Evolutionary conservation across 1,140 invertebrate species (phyloP), one percentile per base, ranked within the genome.

Genomic region (Phymastichus coffea): DNA sequence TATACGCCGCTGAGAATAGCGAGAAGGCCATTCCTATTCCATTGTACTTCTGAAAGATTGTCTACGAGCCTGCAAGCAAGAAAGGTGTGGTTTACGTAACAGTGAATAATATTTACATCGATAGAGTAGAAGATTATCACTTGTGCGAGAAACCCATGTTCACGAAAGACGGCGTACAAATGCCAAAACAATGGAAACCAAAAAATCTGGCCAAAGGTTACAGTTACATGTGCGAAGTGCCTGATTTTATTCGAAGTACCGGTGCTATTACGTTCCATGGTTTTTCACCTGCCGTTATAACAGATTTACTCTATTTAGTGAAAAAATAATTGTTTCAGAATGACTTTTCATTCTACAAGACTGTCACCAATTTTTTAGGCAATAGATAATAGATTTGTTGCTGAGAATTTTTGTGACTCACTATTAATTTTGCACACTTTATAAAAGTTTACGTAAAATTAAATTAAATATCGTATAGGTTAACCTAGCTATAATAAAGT

Each of bases 21-120:
- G 75, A 74, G 26, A 76, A 74, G 63, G 70, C 69, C 1, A 76
- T 84, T 38, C 77, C 80, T 3, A 76, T 83, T 0, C 82, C 82
- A 0, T 47, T 66, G 33, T 79, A 80, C 63, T 83, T 72, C 69
- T 83, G 81, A 63, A 82, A 83, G 68, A 75, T 83, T n/a, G 72
- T 83, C 4, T 79, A 79, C 55, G 78, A 82, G 54, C 72, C 75
- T 4, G 48, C 43, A 2, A 70, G 69, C 3, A 71, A 69, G 37
- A 66, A 62, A 37, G 82, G 76, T 0, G 76, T 80, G 6, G 81
- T 75, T 8, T 77, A 80, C 44, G 63, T 84, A 10, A 79, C 79
- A n/a, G 71, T 83, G 6, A 84, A 84, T 48, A 83, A 83, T 68
- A 82, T 82, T 4, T 78, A 81, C 28, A 1, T 26, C 0, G 54